Evolutionary conservation across 2,888 invertebrate genomes (phyloP), one percentile per base, ranked within the genome.

Genomic region (Chalcosyrphus nemorum): DNA sequence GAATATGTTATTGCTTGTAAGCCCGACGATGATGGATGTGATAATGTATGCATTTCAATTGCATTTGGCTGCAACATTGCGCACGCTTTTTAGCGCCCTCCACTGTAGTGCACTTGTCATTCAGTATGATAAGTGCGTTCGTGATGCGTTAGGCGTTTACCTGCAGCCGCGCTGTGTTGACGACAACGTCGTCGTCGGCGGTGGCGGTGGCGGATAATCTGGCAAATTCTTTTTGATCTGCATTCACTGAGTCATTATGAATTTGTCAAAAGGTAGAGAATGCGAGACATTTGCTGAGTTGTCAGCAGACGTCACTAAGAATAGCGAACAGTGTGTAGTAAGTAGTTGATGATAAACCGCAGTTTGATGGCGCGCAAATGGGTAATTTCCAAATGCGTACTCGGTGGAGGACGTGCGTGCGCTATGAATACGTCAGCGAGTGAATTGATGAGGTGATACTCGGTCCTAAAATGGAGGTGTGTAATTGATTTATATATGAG

Each of bases 1-100:
- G 80, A 78, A 74, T 84, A 70, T 84, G 43, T 84, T 84, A 84
- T 80, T 70, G 57, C 68, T 80, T 84, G 84, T 84, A 75, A 84
- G 74, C 59, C 78, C 70, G 59, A 65, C 80, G 84, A 80, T 84
- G 84, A 84, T 84, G 80, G 57, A 84, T 84, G 63, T 50, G 84
- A 80, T 84, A 65, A 63, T 52, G 77, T 52, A 70, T 80, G 80
- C 74, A 84, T 84, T 80, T 70, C 80, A 80, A 74, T 84, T 84
- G 80, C 82, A 82, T 77, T 70, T 38, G n/a, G 19, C 38, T 72
- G 66, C 66, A 52, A 68, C 38, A 47, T n/a, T 32, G 66, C 52
- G 78, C 74, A 84, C 78, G 82, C 80, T 80, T 75, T 78, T 74
- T 75, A 65, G 74, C 80, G 84, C 82, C 82, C 66, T 77, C 21